Evolutionary conservation across 2,888 invertebrate genomes (phyloP).

Genomic region (Fabriciana adippe): DNA sequence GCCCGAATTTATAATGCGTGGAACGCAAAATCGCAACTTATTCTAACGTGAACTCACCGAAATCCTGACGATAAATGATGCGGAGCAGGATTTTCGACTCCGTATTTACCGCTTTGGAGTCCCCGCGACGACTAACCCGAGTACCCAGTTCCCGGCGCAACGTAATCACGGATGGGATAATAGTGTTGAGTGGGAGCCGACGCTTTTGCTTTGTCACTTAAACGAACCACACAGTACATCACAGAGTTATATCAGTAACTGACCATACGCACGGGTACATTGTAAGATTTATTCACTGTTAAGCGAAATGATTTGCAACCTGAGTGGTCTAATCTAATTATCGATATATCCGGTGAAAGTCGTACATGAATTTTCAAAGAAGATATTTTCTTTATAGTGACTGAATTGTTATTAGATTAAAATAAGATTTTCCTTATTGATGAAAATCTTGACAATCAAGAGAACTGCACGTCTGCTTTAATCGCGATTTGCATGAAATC

Average conservation of each 20-base stretch:
- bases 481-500: conserved; percentile 66
- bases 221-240: conserved; percentile 70
- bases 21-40: conserved; percentile 35
- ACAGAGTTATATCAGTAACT: conserved; percentile 64
- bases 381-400: conserved; percentile 42
- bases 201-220: conserved; percentile 78
- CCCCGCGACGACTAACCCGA: conserved; percentile 77
- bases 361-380: conserved; percentile 42
- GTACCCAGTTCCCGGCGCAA: conserved; percentile 74
- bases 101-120: conserved; percentile 80
- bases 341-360: conserved; percentile 77
- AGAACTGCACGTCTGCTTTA: conserved; percentile 59
- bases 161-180: conserved; percentile 79
- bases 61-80: conserved; percentile 80
- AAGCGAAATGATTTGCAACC: conserved; percentile 60
- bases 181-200: conserved; percentile 72
- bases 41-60: conserved; percentile 64
- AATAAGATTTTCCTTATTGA: conserved; percentile 42
- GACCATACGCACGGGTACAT: conserved; percentile 71
- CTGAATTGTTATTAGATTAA: conserved; percentile 39
- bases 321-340: conserved; percentile 72
- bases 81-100: conserved; percentile 77
- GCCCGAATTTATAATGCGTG: conserved; percentile 40
- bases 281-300: conserved; percentile 59
- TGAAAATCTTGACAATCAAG: conserved; percentile 45